Evolutionary conservation across 2,113 vertebrate species (phyloP).

Genomic region (Malurus melanocephalus): DNA sequence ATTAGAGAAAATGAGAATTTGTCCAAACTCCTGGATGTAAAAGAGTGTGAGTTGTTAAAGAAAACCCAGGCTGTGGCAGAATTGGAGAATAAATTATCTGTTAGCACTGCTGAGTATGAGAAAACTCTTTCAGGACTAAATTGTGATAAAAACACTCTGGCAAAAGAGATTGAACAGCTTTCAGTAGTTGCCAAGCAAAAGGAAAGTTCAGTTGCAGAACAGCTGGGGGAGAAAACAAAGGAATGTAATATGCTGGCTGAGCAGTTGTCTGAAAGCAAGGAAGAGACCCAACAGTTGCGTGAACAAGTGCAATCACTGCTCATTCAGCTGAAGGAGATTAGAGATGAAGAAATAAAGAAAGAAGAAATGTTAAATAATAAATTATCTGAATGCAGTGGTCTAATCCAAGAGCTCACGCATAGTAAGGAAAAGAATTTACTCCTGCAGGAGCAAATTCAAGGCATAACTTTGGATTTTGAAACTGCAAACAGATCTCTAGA

Average conservation of each 20-base stretch:
- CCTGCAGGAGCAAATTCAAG: conserved; percentile 75
- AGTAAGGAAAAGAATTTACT: conserved; percentile 68
- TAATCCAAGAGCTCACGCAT: conserved; percentile 62
- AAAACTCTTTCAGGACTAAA: conserved; percentile 57
- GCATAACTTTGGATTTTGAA: conserved; percentile 67
- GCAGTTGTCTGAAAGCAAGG: conserved; percentile 67
- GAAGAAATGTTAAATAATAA: conserved; percentile 60
- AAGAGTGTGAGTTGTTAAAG: conserved; percentile 42
- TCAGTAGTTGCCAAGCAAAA: conserved; percentile 64
- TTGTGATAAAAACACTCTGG: conserved; percentile 71
- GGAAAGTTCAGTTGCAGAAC: conserved; percentile 59
- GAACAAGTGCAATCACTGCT: conserved; percentile 64
- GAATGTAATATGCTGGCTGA: conserved; percentile 66
- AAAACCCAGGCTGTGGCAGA: conserved; percentile 56
- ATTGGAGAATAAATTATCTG: conserved; percentile 60
- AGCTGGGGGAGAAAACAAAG: conserved; percentile 72
- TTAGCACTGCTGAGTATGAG: conserved; percentile 55
- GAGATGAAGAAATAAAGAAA: conserved; percentile 51
- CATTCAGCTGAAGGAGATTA: conserved; percentile 62
- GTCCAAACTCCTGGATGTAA: conserved; percentile 58
- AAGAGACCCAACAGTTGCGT: conserved; percentile 54
- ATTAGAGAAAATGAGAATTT: conserved; percentile 69
- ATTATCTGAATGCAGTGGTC: conserved; percentile 51
- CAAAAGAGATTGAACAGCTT: conserved; percentile 57
- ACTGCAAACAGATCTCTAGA: conserved; percentile 65